Percentiles rank a stretch among this genome's conserved stretches.
phyloP scores from a whole-genome alignment of 2,888 invertebrate genomes.

The Temnothorax rugatulus region DNA sequence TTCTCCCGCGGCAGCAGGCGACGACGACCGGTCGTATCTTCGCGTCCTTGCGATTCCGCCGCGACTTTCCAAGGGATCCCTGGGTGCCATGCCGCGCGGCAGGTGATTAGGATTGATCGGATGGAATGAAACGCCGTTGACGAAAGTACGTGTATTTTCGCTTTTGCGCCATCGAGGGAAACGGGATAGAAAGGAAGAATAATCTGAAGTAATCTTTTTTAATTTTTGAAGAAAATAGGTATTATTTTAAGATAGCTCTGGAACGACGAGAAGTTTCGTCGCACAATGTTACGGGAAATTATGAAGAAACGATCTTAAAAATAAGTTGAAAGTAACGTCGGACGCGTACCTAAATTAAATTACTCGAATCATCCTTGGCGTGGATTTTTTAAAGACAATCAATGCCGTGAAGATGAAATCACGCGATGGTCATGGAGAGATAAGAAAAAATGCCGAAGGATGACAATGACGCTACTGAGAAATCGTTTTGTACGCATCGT shows the following conservation, averaged over 20 bases:
- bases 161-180: background rate
- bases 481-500: slow-evolving; percentile 38
- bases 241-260: background rate
- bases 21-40: slow-evolving; percentile 65
- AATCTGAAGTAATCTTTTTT: background rate
- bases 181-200: background rate
- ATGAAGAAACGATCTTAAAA: background rate
- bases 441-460: slow-evolving; percentile 40
- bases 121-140: slow-evolving; percentile 15
- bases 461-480: slow-evolving; percentile 42
- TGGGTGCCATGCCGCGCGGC: background rate
- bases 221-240: background rate
- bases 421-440: slow-evolving; percentile 33
- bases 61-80: slow-evolving; percentile 62
- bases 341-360: slow-evolving; percentile 21
- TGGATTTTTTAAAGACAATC: slow-evolving; percentile 15
- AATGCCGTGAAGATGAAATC: slow-evolving; percentile 37
- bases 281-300: background rate
- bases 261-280: background rate
- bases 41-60: slow-evolving; percentile 68
- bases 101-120: slow-evolving; percentile 41
- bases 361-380: slow-evolving; percentile 42
- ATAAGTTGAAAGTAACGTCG: background rate
- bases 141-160: background rate
- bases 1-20: slow-evolving; percentile 60